phyloP scores from a whole-genome alignment of 2,113 vertebrate genomes.

The Prunella fulvescens region DNA sequence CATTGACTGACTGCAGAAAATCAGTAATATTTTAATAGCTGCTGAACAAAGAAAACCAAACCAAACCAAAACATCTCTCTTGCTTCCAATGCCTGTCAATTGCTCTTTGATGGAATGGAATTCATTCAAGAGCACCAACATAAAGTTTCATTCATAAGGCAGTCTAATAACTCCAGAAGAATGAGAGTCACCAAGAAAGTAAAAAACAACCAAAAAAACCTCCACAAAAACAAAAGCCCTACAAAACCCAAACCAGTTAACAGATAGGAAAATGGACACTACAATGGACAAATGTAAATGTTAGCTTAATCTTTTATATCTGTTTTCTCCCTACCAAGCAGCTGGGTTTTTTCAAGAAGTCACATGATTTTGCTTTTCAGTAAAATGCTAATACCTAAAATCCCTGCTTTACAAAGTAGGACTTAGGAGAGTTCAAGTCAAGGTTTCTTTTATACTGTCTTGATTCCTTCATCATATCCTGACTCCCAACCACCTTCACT shows the following conservation, averaged over 20 bases:
- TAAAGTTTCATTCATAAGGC: neutral
- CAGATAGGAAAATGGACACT: neutral
- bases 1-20: neutral
- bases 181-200: neutral
- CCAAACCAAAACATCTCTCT: neutral
- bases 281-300: neutral
- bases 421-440: neutral
- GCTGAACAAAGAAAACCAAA: neutral
- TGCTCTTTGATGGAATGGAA: neutral
- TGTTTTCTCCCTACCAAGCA: neutral
- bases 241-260: neutral
- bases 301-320: neutral
- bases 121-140: neutral
- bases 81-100: neutral
- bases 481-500: neutral
- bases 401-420: neutral
- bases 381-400: neutral
- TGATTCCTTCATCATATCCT: neutral
- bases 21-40: constrained; percentile 8
- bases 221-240: neutral
- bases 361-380: neutral
- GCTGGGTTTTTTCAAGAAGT: neutral
- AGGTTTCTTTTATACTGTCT: neutral
- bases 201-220: neutral
- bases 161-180: neutral